phyloP scores from a whole-genome alignment of 2,888 invertebrate genomes.

The Antheraea assamensis region DNA sequence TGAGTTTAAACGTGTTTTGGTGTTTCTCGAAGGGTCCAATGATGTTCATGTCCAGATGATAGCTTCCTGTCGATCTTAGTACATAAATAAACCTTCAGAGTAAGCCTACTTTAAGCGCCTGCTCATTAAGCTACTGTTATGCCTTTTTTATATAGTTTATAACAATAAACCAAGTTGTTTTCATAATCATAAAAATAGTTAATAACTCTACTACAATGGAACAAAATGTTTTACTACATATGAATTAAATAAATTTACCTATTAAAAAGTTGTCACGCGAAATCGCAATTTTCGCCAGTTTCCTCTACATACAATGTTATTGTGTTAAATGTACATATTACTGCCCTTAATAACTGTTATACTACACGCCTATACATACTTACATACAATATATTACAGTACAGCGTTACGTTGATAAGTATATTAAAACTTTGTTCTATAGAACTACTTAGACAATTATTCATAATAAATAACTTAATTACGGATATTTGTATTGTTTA shows the following conservation, averaged over 20 bases:
- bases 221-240: constrained; percentile 26
- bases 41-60: no score
- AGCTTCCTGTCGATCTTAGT: no score
- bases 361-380: not conserved
- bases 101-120: not conserved
- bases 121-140: no score
- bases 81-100: no score
- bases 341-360: constrained; percentile 26
- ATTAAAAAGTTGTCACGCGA: constrained; percentile 52
- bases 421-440: not conserved
- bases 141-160: not conserved
- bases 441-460: not conserved
- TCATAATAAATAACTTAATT: not conserved
- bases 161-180: not conserved
- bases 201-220: constrained; percentile 5
- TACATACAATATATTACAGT: no score
- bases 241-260: constrained; percentile 37
- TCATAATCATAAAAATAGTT: not conserved
- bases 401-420: not conserved
- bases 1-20: no score
- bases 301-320: constrained; percentile 47
- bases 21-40: no score
- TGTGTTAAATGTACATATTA: constrained; percentile 24
- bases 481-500: not conserved
- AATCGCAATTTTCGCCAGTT: constrained; percentile 50